phyloP scores from a whole-genome alignment of 2,797 vertebrate species.

The Megaceryle alcyon region DNA sequence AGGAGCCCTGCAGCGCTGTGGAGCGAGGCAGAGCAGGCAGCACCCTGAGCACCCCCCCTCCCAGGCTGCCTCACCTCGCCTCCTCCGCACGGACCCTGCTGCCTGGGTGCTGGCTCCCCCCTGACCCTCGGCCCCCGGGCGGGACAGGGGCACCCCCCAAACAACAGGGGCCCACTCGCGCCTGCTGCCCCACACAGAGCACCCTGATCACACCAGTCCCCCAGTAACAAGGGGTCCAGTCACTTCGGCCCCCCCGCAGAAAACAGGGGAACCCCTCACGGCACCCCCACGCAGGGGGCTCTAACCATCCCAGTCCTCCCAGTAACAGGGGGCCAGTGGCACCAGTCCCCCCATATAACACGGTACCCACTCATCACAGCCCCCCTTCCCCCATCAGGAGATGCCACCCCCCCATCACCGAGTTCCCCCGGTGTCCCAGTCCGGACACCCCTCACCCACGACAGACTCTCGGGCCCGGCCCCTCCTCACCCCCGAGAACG shows the following conservation, averaged over 20 bases:
- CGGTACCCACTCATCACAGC: not conserved
- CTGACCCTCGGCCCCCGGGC: fast-evolving
- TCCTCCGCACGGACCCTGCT: too few species aligned
- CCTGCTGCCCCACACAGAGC: not conserved
- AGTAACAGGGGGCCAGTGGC: not conserved
- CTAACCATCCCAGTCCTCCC: not conserved
- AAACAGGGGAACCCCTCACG: too few species aligned
- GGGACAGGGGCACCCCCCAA: not conserved
- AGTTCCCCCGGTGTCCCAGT: fast-evolving
- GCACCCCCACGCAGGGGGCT: not conserved
- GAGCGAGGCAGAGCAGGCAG: fast-evolving
- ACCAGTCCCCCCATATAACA: not conserved
- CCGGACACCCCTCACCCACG: not conserved
- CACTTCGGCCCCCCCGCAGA: too few species aligned
- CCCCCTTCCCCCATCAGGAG: too few species aligned
- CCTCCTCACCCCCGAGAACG: too few species aligned
- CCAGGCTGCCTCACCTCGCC: not conserved
- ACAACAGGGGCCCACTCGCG: too few species aligned
- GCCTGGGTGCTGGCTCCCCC: too few species aligned
- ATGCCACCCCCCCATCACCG: not conserved
- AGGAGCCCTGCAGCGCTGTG: not conserved
- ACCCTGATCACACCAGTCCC: not conserved
- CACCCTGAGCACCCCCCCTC: not conserved
- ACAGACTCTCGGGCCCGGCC: not conserved
- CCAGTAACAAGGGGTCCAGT: not conserved